Evolutionary conservation across 2,113 vertebrate species (phyloP).

Genomic region (Bufo gargarizans): DNA sequence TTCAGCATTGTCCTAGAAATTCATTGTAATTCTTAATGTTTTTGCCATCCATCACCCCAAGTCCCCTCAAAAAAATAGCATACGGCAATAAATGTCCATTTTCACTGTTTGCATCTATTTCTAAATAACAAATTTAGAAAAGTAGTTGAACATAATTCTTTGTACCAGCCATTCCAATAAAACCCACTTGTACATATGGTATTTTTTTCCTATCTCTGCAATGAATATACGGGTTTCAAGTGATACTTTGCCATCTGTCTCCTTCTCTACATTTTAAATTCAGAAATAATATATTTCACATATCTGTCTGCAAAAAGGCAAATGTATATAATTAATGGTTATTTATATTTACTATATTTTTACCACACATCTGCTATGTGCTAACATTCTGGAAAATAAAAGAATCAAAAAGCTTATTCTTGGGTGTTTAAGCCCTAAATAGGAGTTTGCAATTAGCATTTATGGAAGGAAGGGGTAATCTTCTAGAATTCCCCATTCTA

Average conservation of each 20-base stretch:
- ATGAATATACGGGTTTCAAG: constrained; percentile 27
- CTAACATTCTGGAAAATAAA: constrained; percentile 6
- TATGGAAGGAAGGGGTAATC: neutral
- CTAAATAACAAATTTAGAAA: constrained; percentile 10
- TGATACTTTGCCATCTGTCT: constrained; percentile 46
- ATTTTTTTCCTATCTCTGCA: constrained; percentile 38
- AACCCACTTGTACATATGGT: constrained; percentile 39
- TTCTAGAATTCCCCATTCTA: neutral
- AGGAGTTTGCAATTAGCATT: neutral
- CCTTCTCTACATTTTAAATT: constrained; percentile 1
- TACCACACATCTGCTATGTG: constrained; percentile 41
- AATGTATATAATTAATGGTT: constrained; percentile 50
- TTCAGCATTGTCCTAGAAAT: neutral
- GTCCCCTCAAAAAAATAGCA: neutral
- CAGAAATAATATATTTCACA: constrained; percentile 36
- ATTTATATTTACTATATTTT: constrained; percentile 55
- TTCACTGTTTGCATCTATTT: neutral
- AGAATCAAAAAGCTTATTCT: constrained; percentile 24
- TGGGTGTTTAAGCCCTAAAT: neutral
- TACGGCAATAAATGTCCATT: neutral
- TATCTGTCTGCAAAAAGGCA: constrained; percentile 52
- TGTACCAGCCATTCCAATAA: constrained; percentile 9
- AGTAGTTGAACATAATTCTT: neutral
- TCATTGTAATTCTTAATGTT: neutral
- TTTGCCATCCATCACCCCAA: neutral